A percentile compares a stretch with the other conserved stretches of the same genome.
Conservation (phyloP, 1,140 invertebrate species). For the Pinna nobilis region DNA sequence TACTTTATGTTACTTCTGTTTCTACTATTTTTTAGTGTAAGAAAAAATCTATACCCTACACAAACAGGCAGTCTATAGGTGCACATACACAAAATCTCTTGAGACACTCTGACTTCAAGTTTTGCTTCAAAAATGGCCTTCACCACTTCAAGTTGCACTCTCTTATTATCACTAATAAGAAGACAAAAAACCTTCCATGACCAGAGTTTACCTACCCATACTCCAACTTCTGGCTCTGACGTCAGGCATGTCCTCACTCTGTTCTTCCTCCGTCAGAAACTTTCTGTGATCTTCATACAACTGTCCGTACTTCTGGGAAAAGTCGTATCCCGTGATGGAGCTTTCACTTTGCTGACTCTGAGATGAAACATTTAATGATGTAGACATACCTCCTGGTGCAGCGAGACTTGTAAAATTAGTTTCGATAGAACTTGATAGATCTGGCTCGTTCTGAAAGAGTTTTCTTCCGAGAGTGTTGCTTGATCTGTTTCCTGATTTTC, state of each 20-base stretch:
- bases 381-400: too few relatives aligned
- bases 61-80: too few relatives aligned
- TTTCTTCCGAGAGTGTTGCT: not conserved
- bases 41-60: too few relatives aligned
- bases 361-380: not conserved
- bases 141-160: too few relatives aligned
- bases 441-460: slow-evolving; percentile 56
- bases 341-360: not conserved
- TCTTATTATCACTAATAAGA: too few relatives aligned
- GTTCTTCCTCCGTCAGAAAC: slow-evolving; percentile 33
- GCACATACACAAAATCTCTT: too few relatives aligned
- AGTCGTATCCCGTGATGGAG: slow-evolving; percentile 61
- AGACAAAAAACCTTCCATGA: too few relatives aligned
- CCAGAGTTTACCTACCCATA: slow-evolving; percentile 47
- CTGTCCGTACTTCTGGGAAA: slow-evolving; percentile 64
- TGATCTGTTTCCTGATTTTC: slow-evolving; percentile 15
- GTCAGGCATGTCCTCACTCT: slow-evolving; percentile 40
- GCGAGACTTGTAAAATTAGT: slow-evolving; percentile 58
- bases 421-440: slow-evolving; percentile 63
- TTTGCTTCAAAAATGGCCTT: too few relatives aligned
- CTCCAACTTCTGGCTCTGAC: slow-evolving; percentile 61
- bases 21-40: too few relatives aligned
- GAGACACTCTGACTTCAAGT: too few relatives aligned
- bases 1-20: too few relatives aligned
- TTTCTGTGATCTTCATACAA: slow-evolving; percentile 66